Conservation (phyloP, 2,797 vertebrate genomes). For the Sebastes flavidus region DNA sequence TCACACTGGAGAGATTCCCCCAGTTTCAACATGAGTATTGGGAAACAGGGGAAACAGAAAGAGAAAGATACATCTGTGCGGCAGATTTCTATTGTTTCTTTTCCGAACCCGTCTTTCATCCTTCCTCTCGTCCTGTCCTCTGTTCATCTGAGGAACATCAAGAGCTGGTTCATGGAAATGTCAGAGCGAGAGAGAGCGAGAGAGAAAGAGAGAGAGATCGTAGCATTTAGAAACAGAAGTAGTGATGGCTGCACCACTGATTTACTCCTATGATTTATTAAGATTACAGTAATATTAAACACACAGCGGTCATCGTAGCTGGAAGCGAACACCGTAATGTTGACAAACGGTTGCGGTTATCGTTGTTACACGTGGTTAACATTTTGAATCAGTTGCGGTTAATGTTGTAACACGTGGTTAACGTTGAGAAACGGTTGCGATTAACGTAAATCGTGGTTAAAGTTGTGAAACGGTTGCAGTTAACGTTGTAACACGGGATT, state of each 20-base stretch:
- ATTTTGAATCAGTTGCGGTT: too few relatives aligned
- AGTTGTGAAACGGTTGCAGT: too few relatives aligned
- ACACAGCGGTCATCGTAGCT: not conserved
- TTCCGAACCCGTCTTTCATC: slow-evolving; percentile 61
- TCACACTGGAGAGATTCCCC: slow-evolving; percentile 20
- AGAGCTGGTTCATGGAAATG: slow-evolving; percentile 68
- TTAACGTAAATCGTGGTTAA: too few relatives aligned
- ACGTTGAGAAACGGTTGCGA: too few relatives aligned
- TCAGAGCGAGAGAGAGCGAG: slow-evolving; percentile 53
- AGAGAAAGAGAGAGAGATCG: slow-evolving; percentile 25
- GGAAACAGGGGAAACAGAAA: slow-evolving; percentile 20
- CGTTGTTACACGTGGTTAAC: too few relatives aligned
- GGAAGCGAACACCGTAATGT: not conserved
- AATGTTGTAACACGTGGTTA: too few relatives aligned
- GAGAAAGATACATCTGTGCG: slow-evolving; percentile 60
- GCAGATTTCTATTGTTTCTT: slow-evolving; percentile 74
- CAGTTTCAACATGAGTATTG: slow-evolving; percentile 37
- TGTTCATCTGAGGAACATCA: slow-evolving; percentile 74
- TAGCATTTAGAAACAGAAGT: slow-evolving; percentile 2
- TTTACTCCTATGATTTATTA: slow-evolving; percentile 1
- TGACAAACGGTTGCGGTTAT: too few relatives aligned
- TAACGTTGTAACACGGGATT: too few relatives aligned
- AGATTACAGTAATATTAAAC: not conserved
- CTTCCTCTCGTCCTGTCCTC: slow-evolving; percentile 45
- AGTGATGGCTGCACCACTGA: not conserved